Conservation (phyloP, 2,888 invertebrate genomes). For the Drosophila flavopinicola region DNA sequence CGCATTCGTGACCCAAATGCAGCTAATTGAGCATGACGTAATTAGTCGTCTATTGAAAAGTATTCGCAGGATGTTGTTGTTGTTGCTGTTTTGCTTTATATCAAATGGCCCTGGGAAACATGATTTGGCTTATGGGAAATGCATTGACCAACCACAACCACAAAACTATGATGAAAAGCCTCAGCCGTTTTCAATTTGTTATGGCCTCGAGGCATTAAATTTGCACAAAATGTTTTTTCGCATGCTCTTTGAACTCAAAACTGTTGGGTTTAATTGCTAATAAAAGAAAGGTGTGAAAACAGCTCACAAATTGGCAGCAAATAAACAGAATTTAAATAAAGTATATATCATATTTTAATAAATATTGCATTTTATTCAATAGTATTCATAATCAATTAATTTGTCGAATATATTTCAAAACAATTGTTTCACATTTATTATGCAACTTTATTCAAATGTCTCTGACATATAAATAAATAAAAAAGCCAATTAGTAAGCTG, state of each 20-base stretch:
- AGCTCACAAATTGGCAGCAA: too few species aligned
- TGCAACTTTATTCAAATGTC: too few species aligned
- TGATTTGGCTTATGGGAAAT: conserved; percentile 33
- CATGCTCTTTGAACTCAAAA: conserved; percentile 24
- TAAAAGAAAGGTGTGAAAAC: not conserved
- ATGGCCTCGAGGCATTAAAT: conserved; percentile 19
- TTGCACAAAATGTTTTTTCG: conserved; percentile 11
- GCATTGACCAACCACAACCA: conserved; percentile 48
- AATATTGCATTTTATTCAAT: not conserved
- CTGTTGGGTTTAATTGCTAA: not conserved
- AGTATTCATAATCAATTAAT: too few species aligned
- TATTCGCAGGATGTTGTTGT: conserved; percentile 39
- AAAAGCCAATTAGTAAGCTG: not conserved
- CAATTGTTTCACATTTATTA: too few species aligned
- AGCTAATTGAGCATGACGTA: conserved; percentile 77
- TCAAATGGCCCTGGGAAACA: conserved; percentile 58
- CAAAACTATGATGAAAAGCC: conserved; percentile 33
- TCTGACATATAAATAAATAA: too few species aligned
- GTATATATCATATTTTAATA: not conserved
- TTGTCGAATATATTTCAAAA: too few species aligned
- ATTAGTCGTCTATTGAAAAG: conserved; percentile 64
- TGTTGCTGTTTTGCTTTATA: conserved; percentile 31
- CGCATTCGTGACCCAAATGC: conserved; percentile 64
- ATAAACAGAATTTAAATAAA: not conserved
- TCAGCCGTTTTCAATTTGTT: conserved; percentile 37